Evolutionary conservation across 2,888 invertebrate species (phyloP).

Genomic region (Brachylomia viminalis): DNA sequence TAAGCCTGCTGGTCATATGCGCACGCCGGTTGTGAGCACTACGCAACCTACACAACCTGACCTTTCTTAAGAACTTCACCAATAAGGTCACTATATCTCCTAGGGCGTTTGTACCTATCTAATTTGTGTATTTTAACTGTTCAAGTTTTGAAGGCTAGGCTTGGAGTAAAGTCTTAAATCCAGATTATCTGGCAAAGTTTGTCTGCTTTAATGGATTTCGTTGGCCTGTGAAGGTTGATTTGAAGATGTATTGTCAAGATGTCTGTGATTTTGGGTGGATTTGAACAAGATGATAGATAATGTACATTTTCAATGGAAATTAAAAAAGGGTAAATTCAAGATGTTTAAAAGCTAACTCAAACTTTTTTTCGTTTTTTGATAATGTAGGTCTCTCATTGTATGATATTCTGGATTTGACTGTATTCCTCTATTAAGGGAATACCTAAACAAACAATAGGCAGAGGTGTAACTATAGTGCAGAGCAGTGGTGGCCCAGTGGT

Average conservation of each 20-base stretch:
- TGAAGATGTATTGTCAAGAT: not conserved
- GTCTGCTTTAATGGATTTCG: constrained; percentile 16
- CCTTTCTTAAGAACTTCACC: too few relatives aligned
- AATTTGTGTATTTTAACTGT: constrained; percentile 18
- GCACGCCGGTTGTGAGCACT: too few relatives aligned
- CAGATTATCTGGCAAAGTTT: constrained; percentile 40
- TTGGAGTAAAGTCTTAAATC: constrained; percentile 49
- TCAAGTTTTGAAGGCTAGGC: constrained; percentile 42
- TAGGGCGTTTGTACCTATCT: not conserved
- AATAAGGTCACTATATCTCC: too few relatives aligned
- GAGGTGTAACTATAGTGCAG: too few relatives aligned
- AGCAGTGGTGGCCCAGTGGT: too few relatives aligned
- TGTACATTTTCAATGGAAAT: not conserved
- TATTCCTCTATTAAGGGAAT: too few relatives aligned
- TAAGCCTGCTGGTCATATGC: too few relatives aligned
- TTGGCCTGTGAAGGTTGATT: not conserved
- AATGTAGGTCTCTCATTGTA: not conserved
- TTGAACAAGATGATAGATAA: too few relatives aligned
- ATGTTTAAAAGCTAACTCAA: not conserved
- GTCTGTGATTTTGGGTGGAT: not conserved
- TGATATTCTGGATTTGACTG: too few relatives aligned
- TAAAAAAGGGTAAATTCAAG: not conserved
- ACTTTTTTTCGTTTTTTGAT: too few relatives aligned
- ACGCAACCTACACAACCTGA: too few relatives aligned
- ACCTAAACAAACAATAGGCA: too few relatives aligned